Evolutionary conservation across 2,888 invertebrate genomes (phyloP).

Genomic region (Lutraria lutraria): DNA sequence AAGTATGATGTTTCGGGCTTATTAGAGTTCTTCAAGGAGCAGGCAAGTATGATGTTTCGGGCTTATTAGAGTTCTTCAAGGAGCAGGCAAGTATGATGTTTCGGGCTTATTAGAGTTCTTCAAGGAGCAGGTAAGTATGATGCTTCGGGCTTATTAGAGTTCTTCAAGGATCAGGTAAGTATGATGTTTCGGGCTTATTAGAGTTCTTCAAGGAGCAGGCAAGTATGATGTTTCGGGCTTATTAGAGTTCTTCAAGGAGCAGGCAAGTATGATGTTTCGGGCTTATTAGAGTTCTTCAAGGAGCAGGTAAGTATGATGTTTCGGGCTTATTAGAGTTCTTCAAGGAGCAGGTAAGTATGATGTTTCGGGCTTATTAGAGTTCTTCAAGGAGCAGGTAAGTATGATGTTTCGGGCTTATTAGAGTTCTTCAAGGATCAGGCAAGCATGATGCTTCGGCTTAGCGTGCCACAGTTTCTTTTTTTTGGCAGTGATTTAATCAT

Average conservation of each 20-base stretch:
- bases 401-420: constrained; percentile 12
- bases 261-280: constrained; percentile 5
- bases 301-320: neutral
- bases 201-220: neutral
- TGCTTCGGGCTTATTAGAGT: no score
- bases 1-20: no score
- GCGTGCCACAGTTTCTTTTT: no score
- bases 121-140: neutral
- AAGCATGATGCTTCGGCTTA: no score
- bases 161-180: neutral
- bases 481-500: no score
- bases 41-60: constrained; percentile 5
- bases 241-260: neutral
- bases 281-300: neutral
- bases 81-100: neutral
- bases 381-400: neutral
- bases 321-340: neutral
- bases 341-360: neutral
- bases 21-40: neutral
- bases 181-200: constrained; percentile 12
- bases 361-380: constrained; percentile 3
- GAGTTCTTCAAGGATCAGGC: neutral
- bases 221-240: no score
- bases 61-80: neutral
- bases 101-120: neutral